phyloP scores from a whole-genome alignment of 2,113 vertebrate species.

The Poecile atricapillus region DNA sequence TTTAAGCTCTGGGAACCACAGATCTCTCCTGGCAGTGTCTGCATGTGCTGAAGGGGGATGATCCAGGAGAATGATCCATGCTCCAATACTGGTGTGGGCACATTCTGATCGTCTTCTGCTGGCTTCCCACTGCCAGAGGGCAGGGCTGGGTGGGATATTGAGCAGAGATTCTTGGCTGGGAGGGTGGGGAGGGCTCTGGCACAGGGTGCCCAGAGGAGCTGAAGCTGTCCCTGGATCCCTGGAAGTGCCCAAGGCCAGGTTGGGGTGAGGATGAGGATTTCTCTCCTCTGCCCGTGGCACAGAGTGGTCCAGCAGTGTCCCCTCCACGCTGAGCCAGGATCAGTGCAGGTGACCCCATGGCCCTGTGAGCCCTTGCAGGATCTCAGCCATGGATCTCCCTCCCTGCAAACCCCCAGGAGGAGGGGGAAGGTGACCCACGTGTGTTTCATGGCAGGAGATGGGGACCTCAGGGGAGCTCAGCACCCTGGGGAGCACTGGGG shows the following conservation, averaged over 20 bases:
- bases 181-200: rapidly evolving
- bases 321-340: background rate
- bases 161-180: rapidly evolving
- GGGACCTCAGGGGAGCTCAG: background rate
- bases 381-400: background rate
- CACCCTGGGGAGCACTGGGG: rapidly evolving
- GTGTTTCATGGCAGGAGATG: background rate
- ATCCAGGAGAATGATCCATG: background rate
- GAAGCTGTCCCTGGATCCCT: background rate
- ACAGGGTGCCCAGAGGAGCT: rapidly evolving
- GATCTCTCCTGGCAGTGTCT: background rate
- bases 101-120: background rate
- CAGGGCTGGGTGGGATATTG: background rate
- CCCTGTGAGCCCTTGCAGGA: background rate
- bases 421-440: background rate
- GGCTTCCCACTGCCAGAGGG: background rate
- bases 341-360: background rate
- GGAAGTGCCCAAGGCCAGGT: background rate
- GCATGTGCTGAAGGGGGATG: background rate
- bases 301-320: background rate
- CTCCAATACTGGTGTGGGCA: background rate
- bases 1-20: rapidly evolving
- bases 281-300: background rate
- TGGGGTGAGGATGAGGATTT: rapidly evolving
- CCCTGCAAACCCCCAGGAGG: background rate